Base-by-base conservation (phyloP, 2,797 vertebrate species). In the Anableps anableps region DNA sequence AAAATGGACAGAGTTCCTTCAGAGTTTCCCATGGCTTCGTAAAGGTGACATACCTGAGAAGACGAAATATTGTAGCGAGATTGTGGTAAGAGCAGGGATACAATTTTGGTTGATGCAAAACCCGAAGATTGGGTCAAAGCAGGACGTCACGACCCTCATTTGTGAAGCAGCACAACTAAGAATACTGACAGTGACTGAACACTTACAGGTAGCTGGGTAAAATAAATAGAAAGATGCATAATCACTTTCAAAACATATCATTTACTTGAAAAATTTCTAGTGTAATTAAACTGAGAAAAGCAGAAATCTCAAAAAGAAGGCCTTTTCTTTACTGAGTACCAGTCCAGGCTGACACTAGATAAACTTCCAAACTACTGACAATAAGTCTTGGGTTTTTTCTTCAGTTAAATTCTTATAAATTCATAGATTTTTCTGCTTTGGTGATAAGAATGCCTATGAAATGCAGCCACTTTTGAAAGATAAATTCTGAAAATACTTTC, bases 1-100 rank as follows among this genome's bases (percentile, higher is more conserved):
- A 62, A 86, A 75, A 58, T 31, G 11, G 72, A 85, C 78, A 80
- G 68, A 58, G 75, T 84, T 83, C 29, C 77, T 72, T 66, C 29
- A 76, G 58, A 82, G 75, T 73, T 79, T 51, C 43, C 75, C 45
- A 26, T 60, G 16, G 45, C 8, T 55, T 81, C 76, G 77, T 51
- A 43, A 36, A 76, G 16, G 43, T 50, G 58, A 77, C 84, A 0
- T 38, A 58, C 13, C 36, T 45, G 13, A 85, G 78, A 81, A 16
- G 38, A 45, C 60, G 36, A 29, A 43, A 45, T 77, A 58, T 58
- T 58, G 53, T 58, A 4, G 41, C 50, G 50, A 19, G 76, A 4
- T 55, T 64, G 29, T 84, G 62, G 86, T 75, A 48, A 51, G 51
- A 62, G 26, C 66, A 58, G 36, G 34, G 51, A 80, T 45, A 6